Base-by-base conservation (phyloP, 2,113 vertebrate species). In the Hystrix brachyura region DNA sequence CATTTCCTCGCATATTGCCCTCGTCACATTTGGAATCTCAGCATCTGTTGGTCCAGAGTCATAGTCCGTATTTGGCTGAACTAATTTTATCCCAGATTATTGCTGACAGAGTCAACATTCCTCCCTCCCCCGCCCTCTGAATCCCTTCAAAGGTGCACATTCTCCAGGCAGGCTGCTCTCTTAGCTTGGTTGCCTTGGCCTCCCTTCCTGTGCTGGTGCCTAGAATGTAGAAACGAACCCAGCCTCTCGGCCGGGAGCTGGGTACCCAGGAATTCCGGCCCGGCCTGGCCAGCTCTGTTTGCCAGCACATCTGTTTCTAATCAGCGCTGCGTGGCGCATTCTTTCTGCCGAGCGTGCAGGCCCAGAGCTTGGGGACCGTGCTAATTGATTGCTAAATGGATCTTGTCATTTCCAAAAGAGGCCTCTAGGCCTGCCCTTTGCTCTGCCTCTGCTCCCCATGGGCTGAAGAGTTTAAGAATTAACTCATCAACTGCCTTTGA, bases 391-490 rank as follows among this genome's bases (percentile, higher is more conserved):
- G 94, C 97, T 98, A 98, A 98, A 98, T 98, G 98, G 98, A 98
- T 98, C 98, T 98, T 98, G 98, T 99, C 98, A 98, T 97, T 98
- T 98, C 97, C 98, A 99, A 98, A 98, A 98, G 97, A 97, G 95
- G 97, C 95, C 92, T 97, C 94, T 19, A 90, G 82, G 95, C 92
- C 69, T 97, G 94, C 97, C 96, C 96, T 97, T 91, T 90, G 94
- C 96, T 96, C 95, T 89, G 87, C 90, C 82, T 88, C 72, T 32
- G 93, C 88, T 96, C 94, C 88, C 95, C 29, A 2, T 0, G 14
- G 93, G 71, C 69, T 18, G 25, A 62, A 65, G 94, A 71, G 81
- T 78, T 92, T 48, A 53, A 87, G 90, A 94, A 82, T 97, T 95
- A 97, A 97, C 97, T 97, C 81, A 0, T 97, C 94, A 18, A 0